phyloP scores from a whole-genome alignment of 2,797 vertebrate species.

The Rhinogobio ventralis region DNA sequence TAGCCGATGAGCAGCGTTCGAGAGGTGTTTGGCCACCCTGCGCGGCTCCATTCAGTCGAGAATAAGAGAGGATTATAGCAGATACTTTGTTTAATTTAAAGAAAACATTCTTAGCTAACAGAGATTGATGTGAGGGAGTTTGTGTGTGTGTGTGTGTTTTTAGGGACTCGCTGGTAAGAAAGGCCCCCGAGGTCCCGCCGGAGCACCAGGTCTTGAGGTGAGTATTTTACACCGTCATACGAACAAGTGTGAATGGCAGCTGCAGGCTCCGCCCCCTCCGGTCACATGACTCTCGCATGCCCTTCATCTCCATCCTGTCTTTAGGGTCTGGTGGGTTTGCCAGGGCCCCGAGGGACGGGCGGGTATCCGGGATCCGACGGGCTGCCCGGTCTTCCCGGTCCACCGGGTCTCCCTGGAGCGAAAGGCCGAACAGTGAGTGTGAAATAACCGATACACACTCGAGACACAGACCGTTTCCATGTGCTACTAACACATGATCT shows the following conservation, averaged over 20 bases:
- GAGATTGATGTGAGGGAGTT: background rate
- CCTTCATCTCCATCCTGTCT: constrained; percentile 59
- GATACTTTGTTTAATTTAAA: background rate
- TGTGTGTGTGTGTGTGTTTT: constrained; percentile 62
- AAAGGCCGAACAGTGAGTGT: constrained; percentile 70
- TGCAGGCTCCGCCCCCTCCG: background rate
- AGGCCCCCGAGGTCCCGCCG: constrained; percentile 84
- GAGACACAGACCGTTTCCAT: background rate
- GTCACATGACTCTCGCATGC: background rate
- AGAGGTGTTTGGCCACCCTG: background rate
- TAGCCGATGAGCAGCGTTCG: too few relatives aligned
- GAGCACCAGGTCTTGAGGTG: constrained; percentile 86
- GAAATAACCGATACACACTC: background rate
- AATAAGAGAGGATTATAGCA: background rate
- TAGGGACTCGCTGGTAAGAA: constrained; percentile 89
- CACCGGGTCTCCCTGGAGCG: constrained; percentile 82
- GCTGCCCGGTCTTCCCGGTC: constrained; percentile 81
- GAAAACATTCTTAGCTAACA: background rate
- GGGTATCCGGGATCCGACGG: constrained; percentile 87
- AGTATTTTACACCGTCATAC: constrained; percentile 68
- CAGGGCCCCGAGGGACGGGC: constrained; percentile 79
- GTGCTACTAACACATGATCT: background rate
- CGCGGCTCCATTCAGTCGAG: background rate
- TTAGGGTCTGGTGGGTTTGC: constrained; percentile 84
- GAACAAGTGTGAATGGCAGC: too few relatives aligned